A percentile compares a stretch with the other conserved stretches of the same genome.
Evolutionary conservation across 2,888 invertebrate genomes (phyloP).

Genomic region (Hypsopygia costalis): DNA sequence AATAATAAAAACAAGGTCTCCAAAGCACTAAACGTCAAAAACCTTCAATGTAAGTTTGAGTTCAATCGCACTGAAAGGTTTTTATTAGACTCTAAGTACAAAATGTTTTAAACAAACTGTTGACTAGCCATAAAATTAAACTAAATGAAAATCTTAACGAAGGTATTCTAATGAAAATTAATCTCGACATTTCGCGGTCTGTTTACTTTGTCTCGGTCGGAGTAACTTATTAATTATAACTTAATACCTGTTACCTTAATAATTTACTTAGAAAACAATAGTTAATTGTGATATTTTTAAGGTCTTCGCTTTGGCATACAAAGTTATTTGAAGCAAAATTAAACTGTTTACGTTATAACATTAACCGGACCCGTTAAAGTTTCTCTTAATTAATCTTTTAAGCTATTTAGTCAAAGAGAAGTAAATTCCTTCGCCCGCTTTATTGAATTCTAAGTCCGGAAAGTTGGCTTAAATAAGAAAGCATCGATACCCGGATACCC

Average conservation of each 20-base stretch:
- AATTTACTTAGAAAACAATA: not conserved
- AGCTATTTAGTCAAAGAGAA: conserved; percentile 75
- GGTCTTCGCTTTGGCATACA: conserved; percentile 18
- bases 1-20: too few relatives aligned
- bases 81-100: too few relatives aligned
- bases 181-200: conserved; percentile 8
- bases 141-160: conserved; percentile 3
- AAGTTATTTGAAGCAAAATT: conserved; percentile 39
- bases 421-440: conserved; percentile 68
- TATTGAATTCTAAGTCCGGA: conserved; percentile 70
- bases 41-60: too few relatives aligned
- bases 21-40: too few relatives aligned
- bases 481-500: conserved; percentile 68
- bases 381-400: conserved; percentile 72
- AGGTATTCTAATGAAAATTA: conserved; percentile 8
- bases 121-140: not conserved
- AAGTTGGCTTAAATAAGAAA: conserved; percentile 71
- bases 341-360: conserved; percentile 52
- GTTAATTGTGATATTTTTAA: too few relatives aligned
- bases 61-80: too few relatives aligned
- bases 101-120: not conserved
- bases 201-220: conserved; percentile 5
- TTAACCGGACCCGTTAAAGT: conserved; percentile 56
- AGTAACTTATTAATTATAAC: conserved; percentile 4
- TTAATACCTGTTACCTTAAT: conserved; percentile 2